phyloP scores from a whole-genome alignment of 2,888 invertebrate genomes.

The Camptogramma bilineatum region DNA sequence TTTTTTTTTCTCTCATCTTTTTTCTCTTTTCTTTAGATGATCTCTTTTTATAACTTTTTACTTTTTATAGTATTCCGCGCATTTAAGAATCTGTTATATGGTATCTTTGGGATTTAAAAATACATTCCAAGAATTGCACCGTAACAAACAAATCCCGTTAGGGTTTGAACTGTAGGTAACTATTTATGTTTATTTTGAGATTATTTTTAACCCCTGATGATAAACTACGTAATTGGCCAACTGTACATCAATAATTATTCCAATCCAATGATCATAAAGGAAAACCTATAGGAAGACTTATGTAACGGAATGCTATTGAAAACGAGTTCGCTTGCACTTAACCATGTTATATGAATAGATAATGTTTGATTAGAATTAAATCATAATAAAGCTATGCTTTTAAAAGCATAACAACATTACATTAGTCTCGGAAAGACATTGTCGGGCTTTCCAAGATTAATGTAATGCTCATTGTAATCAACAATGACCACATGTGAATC shows the following conservation, averaged over 20 bases:
- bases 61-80: too few relatives aligned
- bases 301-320: constrained; percentile 1
- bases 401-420: background rate
- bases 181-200: too few relatives aligned
- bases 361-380: background rate
- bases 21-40: too few relatives aligned
- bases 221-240: background rate
- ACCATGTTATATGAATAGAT: background rate
- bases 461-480: background rate
- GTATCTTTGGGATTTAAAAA: too few relatives aligned
- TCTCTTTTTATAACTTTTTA: too few relatives aligned
- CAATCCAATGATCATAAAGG: background rate
- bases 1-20: too few relatives aligned
- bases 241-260: background rate
- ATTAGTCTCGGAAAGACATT: background rate
- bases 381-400: background rate
- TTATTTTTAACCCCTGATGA: too few relatives aligned
- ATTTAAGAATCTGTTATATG: too few relatives aligned
- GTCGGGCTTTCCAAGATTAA: too few relatives aligned
- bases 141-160: too few relatives aligned
- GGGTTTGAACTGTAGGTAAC: too few relatives aligned
- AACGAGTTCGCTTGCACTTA: background rate
- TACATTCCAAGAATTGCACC: too few relatives aligned
- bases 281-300: constrained; percentile 1
- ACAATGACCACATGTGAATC: background rate